A percentile compares a stretch with the other conserved stretches of the same genome.
Conservation (phyloP, 2,113 vertebrate species). For the Dromas ardeola region DNA sequence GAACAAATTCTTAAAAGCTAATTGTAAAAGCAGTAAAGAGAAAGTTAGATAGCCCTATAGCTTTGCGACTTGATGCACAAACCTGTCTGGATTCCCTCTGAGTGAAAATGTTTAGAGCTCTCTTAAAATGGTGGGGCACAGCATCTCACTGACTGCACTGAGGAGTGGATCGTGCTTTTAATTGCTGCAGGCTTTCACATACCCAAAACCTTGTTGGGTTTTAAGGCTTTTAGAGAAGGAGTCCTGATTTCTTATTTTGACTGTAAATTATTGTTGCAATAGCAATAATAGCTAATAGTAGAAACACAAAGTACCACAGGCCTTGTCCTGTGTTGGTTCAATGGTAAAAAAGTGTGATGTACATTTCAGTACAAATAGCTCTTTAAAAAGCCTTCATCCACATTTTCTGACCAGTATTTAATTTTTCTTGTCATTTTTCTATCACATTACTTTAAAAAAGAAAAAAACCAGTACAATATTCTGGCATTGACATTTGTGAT, state of each 20-base stretch:
- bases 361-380: background rate
- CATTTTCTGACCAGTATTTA: background rate
- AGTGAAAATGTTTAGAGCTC: background rate
- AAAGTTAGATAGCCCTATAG: background rate
- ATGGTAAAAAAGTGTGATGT: background rate
- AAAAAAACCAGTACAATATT: background rate
- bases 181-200: background rate
- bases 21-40: background rate
- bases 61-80: background rate
- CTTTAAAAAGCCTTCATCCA: background rate
- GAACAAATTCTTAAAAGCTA: background rate
- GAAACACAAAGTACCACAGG: background rate
- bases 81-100: slow-evolving; percentile 1
- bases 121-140: background rate
- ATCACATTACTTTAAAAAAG: background rate
- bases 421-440: slow-evolving; percentile 9
- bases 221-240: background rate
- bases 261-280: background rate
- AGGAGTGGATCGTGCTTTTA: background rate
- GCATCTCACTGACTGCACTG: background rate
- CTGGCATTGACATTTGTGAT: background rate
- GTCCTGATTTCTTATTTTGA: background rate
- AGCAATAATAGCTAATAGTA: background rate
- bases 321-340: background rate
- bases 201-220: background rate